Conservation (phyloP, 30 jellyfish, hydroid and myxozoan species). For the Calvadosia cruxmelitensis region DNA sequence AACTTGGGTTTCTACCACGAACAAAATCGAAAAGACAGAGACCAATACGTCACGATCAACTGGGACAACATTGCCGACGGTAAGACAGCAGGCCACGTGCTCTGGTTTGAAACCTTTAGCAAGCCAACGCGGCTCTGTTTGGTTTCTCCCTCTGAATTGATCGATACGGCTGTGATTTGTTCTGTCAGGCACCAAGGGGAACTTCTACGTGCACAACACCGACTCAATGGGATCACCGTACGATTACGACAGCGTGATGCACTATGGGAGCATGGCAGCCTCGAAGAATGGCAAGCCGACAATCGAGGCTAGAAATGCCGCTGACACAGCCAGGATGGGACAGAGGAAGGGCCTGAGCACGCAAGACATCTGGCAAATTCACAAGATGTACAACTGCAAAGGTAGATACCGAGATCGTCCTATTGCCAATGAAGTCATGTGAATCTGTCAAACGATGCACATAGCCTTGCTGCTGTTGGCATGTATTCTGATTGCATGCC, state of each 20-base stretch:
- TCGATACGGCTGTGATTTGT: too few relatives aligned
- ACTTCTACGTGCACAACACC: too few relatives aligned
- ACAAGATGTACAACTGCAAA: not conserved
- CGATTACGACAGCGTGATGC: not conserved
- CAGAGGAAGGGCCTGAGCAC: not conserved
- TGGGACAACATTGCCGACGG: not conserved
- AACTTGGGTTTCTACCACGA: not conserved
- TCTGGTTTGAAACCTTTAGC: too few relatives aligned
- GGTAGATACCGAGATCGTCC: not conserved
- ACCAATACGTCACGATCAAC: not conserved
- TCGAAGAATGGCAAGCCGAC: not conserved
- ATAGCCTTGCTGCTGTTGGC: too few relatives aligned
- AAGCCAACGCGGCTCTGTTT: too few relatives aligned
- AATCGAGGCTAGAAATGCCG: not conserved
- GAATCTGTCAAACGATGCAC: too few relatives aligned
- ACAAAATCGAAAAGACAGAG: not conserved
- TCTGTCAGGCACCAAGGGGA: too few relatives aligned
- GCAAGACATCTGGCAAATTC: not conserved
- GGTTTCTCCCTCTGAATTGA: too few relatives aligned
- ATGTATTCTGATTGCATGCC: too few relatives aligned
- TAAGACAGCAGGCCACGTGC: too few relatives aligned
- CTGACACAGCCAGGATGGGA: not conserved
- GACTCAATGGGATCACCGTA: not conserved
- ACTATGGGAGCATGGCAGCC: slow-evolving; percentile 1
- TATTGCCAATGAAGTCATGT: too few relatives aligned